Percentiles rank a stretch among this genome's conserved stretches.
phyloP scores from a whole-genome alignment of 2,113 vertebrate genomes.

The Xiphophorus hellerii region DNA sequence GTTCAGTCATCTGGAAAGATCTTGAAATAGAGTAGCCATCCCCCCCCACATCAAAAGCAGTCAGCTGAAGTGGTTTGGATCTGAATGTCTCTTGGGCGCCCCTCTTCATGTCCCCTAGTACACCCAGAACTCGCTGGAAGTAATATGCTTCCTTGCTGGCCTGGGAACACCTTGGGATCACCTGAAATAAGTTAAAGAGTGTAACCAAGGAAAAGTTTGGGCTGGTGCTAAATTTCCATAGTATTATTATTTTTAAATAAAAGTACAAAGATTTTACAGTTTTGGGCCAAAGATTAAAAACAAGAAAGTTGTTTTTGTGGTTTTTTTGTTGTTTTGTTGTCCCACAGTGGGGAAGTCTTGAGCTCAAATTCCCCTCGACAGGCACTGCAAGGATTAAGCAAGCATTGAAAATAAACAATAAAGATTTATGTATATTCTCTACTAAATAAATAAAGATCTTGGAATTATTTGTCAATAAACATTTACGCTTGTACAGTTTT shows the following conservation, averaged over 20 bases:
- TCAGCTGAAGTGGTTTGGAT: background rate
- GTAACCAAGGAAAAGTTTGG: background rate
- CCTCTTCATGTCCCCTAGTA: background rate
- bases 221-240: background rate
- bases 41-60: background rate
- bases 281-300: too few species aligned
- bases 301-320: too few species aligned
- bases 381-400: too few species aligned
- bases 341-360: too few species aligned
- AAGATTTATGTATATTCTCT: background rate
- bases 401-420: too few species aligned
- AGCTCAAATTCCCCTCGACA: too few species aligned
- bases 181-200: background rate
- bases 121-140: background rate
- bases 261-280: too few species aligned
- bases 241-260: too few species aligned
- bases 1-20: background rate
- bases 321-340: too few species aligned
- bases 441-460: background rate
- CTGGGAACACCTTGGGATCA: background rate
- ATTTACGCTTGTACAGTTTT: background rate
- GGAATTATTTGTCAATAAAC: background rate
- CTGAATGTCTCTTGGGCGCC: background rate
- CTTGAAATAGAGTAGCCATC: background rate
- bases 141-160: background rate